Evolutionary conservation across 2,113 vertebrate species (phyloP).

Genomic region (Tauraco erythrolophus): DNA sequence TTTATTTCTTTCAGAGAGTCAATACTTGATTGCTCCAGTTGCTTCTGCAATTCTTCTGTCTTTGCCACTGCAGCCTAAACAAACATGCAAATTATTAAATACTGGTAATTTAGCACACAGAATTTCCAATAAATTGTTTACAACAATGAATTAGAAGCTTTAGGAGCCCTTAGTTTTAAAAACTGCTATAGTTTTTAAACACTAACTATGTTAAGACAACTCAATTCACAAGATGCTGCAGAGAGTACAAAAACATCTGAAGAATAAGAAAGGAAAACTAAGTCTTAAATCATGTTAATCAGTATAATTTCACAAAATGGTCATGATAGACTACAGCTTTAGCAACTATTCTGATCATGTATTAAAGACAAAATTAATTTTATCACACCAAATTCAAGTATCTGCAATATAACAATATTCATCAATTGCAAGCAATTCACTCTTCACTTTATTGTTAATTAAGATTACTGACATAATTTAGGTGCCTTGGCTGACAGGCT

Average conservation of each 20-base stretch:
- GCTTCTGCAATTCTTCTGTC: constrained; percentile 74
- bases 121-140: not conserved
- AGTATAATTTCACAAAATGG: not conserved
- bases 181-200: not conserved
- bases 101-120: not conserved
- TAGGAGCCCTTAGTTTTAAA: not conserved
- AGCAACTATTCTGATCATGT: not conserved
- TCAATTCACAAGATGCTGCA: not conserved
- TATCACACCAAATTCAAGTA: not conserved
- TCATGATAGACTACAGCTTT: not conserved
- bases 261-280: not conserved
- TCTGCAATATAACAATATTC: not conserved
- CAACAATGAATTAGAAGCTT: not conserved
- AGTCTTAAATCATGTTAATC: not conserved
- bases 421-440: not conserved
- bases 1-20: constrained; percentile 79
- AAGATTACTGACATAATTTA: not conserved
- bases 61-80: constrained; percentile 79
- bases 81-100: constrained; percentile 44
- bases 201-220: not conserved
- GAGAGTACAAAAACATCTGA: not conserved
- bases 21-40: constrained; percentile 74
- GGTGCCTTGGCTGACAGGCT: not conserved
- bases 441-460: not conserved
- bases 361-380: not conserved